A percentile compares a stretch with the other conserved stretches of the same genome.
Conservation (phyloP, 2,113 vertebrate genomes). For the Platysternon megacephalum region DNA sequence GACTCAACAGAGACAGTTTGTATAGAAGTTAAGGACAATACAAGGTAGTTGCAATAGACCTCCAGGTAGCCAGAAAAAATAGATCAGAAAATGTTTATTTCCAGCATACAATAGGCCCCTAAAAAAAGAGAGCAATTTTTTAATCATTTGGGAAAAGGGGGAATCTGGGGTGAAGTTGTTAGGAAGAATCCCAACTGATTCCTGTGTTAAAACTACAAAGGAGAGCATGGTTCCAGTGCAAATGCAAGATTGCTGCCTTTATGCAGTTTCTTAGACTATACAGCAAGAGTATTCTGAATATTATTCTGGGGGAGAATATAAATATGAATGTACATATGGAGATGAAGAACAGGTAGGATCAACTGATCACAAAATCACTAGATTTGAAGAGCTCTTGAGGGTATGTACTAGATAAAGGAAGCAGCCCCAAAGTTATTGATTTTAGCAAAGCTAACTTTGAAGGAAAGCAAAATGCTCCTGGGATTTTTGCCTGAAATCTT, state of each 20-base stretch:
- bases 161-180: not conserved
- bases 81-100: not conserved
- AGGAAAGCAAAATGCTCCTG: conserved; percentile 71
- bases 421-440: conserved; percentile 70
- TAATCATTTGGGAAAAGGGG: not conserved
- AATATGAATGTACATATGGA: conserved; percentile 18
- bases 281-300: not conserved
- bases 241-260: not conserved
- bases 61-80: not conserved
- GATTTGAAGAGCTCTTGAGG: conserved; percentile 21
- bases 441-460: conserved; percentile 75
- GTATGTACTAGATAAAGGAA: conserved; percentile 28
- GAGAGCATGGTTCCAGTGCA: not conserved
- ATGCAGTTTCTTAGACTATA: not conserved
- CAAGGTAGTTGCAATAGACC: not conserved
- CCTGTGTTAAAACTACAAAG: conserved; percentile 1
- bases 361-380: conserved; percentile 25
- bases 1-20: conserved; percentile 16
- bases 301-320: not conserved
- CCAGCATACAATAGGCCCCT: accelerated
- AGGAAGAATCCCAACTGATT: not conserved
- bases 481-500: conserved; percentile 73
- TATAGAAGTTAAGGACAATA: not conserved
- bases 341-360: conserved; percentile 8
- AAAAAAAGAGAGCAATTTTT: conserved; percentile 36